These are phyloP conservation scores for Serinus canaria DNA, from an alignment of 2,113 vertebrate genomes.

Conservation along the genomic window DNA sequence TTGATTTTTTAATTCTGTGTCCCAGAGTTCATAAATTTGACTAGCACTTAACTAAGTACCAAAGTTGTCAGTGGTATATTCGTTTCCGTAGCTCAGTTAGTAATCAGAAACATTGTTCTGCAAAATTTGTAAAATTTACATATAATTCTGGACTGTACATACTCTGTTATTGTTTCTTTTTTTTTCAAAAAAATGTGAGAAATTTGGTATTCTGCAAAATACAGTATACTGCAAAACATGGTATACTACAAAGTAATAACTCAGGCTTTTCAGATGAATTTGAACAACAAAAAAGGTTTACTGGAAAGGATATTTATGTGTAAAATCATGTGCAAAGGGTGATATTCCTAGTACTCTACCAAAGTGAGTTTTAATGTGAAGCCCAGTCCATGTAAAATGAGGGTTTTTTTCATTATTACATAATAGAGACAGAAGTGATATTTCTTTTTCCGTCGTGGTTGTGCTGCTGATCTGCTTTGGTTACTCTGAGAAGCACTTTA, in stretches of 20 bases:
- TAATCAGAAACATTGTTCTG: neutral
- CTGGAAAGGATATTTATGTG: neutral
- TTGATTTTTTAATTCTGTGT: neutral
- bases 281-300: neutral
- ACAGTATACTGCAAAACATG: neutral
- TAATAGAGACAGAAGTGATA: neutral
- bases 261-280: neutral
- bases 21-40: neutral
- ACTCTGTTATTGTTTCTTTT: neutral
- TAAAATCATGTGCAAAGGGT: neutral
- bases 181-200: neutral
- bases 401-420: fast-evolving
- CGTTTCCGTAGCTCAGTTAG: neutral
- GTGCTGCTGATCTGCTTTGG: neutral
- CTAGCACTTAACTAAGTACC: neutral
- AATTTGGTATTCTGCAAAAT: neutral
- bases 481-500: neutral
- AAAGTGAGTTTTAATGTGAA: neutral
- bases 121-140: neutral
- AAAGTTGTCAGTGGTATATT: neutral
- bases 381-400: neutral
- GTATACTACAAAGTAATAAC: neutral
- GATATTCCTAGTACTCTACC: neutral
- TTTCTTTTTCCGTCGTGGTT: neutral
- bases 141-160: neutral